Evolutionary conservation across 92 coral and sea anemone species (phyloP).

Genomic region (Paramuricea clavata): DNA sequence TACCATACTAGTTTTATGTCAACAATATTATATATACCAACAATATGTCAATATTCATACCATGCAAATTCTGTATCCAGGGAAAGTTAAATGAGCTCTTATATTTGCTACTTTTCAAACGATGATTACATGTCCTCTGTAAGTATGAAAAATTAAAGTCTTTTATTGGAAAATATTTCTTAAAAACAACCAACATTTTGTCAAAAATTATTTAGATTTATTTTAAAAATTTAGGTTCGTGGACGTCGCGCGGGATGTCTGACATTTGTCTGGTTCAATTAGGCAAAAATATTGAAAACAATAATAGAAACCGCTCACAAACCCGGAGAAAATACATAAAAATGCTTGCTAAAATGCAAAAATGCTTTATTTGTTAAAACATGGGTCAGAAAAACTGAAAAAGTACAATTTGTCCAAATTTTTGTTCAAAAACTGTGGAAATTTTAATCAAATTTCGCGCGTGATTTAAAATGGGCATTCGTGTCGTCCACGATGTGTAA

Average conservation of each 20-base stretch:
- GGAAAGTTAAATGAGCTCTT: not conserved
- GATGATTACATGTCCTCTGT: not conserved
- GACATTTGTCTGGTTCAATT: conserved; percentile 9
- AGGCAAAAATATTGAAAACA: not conserved
- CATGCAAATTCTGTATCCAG: not conserved
- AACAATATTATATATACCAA: too few species aligned
- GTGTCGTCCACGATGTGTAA: not conserved
- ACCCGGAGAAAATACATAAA: not conserved
- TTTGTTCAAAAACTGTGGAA: not conserved
- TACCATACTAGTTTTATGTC: not conserved
- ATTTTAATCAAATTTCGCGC: not conserved
- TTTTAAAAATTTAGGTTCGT: not conserved
- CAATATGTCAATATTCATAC: not conserved
- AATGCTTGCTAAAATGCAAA: not conserved
- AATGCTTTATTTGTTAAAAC: not conserved
- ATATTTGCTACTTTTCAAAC: not conserved
- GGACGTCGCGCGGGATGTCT: conserved; percentile 13
- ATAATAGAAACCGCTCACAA: not conserved
- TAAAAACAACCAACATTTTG: not conserved
- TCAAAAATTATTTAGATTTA: too few species aligned
- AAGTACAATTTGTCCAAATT: not conserved
- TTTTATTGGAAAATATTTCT: not conserved
- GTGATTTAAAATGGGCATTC: not conserved
- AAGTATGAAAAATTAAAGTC: not conserved
- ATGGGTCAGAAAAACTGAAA: not conserved